Base-by-base conservation (phyloP, 2,797 vertebrate genomes). In the Heliangelus exortis region DNA sequence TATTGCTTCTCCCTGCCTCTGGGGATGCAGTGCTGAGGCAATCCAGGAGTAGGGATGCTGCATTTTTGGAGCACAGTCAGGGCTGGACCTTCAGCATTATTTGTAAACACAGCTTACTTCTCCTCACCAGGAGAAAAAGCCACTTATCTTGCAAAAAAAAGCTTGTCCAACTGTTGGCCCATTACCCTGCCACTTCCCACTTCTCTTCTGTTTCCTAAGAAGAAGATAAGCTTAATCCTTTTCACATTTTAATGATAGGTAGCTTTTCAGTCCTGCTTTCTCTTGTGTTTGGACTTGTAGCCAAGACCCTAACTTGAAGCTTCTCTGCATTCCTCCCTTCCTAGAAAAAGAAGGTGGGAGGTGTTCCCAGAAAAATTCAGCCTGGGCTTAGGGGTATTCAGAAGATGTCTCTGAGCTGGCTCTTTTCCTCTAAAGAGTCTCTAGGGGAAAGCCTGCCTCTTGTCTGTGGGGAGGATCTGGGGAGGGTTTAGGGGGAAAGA, bases 91-190 rank as follows among this genome's bases (percentile, higher is more conserved):
- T 95, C 86, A 95, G 77, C 75, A 66, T 85, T 95, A 96, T 97
- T 95, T 97, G 97, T 95, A 96, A 97, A 96, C 82, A 96, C 4
- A 18, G 67, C 59, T 92, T 84, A 96, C 74, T 53, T 92, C 69
- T 86, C 59, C 79, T 92, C 50, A 90, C 29, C 15, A 74, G 68
- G 67, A 93, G 78, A 68, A 92, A 95, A 94, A 91, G 34, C 28
- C 53, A 67, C 50, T 91, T 92, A 69, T 31, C 68, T 75, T 63
- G 54, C 68, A 81, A 90, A 90, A 87, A 53, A 92, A 89, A 83
- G 10, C 65, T 78, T 89, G 53, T 92, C 93, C 61, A 71, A n/a
- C 72, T 88, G 31, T 71, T 73, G 71, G 48, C 43, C 58, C 51
- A 67, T 88, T 71, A 45, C 20, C 34, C 18, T 83, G 53, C 48